phyloP scores from a whole-genome alignment of 1,140 invertebrate genomes.

The Eufriesea mexicana region DNA sequence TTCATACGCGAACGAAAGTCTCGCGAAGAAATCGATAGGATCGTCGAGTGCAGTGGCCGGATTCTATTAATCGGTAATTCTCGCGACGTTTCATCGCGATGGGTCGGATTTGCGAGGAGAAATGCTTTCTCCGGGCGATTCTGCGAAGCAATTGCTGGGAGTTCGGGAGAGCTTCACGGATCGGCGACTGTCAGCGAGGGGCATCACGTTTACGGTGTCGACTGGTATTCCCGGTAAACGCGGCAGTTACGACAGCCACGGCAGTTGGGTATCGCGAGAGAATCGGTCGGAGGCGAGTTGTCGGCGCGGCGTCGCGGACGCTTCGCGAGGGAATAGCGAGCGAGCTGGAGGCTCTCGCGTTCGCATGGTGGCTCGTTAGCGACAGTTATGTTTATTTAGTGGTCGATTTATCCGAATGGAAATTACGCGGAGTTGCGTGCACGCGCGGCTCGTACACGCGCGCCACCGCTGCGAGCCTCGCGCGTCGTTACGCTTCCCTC shows the following conservation, averaged over 20 bases:
- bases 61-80: neutral
- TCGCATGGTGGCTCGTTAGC: neutral
- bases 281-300: neutral
- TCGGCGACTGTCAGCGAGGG: slow-evolving; percentile 39
- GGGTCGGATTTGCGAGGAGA: neutral
- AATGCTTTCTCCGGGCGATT: neutral
- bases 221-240: slow-evolving; percentile 17
- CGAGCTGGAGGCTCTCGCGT: slow-evolving; percentile 9
- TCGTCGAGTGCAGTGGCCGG: too few species aligned
- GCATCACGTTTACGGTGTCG: slow-evolving; percentile 62
- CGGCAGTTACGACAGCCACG: slow-evolving; percentile 34
- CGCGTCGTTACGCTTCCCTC: slow-evolving; percentile 12
- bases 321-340: slow-evolving; percentile 9
- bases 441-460: neutral
- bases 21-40: too few species aligned
- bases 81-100: slow-evolving; percentile 22
- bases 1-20: too few species aligned
- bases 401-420: slow-evolving; percentile 41
- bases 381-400: slow-evolving; percentile 51
- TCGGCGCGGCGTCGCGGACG: neutral
- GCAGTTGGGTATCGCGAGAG: slow-evolving; percentile 21
- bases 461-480: neutral
- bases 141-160: neutral
- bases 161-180: slow-evolving; percentile 44
- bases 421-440: slow-evolving; percentile 24